Evolutionary conservation across 2,797 vertebrate genomes (phyloP).

Genomic region (Allobates femoralis): DNA sequence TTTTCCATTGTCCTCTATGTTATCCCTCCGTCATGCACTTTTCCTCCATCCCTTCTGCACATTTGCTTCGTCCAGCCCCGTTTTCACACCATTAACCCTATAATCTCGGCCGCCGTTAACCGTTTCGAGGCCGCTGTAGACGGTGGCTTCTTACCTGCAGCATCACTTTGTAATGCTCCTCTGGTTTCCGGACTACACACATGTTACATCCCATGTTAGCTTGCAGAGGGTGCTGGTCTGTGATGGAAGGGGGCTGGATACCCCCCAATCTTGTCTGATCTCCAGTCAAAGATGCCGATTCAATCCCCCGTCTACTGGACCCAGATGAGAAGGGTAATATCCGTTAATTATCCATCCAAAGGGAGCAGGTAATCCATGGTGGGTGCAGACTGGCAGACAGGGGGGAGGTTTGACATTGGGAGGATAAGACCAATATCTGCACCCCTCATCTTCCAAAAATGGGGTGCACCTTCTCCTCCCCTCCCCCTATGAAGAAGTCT

Average conservation of each 20-base stretch:
- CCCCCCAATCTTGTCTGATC: constrained; percentile 56
- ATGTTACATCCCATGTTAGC: constrained; percentile 89
- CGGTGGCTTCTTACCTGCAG: constrained; percentile 84
- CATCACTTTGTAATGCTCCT: constrained; percentile 91
- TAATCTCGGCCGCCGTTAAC: background rate
- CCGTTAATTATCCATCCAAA: constrained; percentile 58
- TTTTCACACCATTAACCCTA: background rate
- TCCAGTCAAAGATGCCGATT: constrained; percentile 24
- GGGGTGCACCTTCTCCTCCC: constrained; percentile 59
- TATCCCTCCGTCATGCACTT: background rate
- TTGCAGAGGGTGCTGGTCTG: constrained; percentile 47
- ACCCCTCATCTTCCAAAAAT: constrained; percentile 60
- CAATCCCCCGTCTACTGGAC: constrained; percentile 38
- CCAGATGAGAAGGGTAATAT: constrained; percentile 18
- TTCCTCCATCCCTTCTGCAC: background rate
- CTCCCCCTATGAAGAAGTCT: constrained; percentile 44
- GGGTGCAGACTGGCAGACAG: constrained; percentile 19
- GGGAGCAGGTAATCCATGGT: constrained; percentile 50
- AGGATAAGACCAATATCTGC: constrained; percentile 39
- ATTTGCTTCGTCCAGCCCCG: background rate
- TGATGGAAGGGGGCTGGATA: constrained; percentile 53
- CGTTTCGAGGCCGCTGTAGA: background rate
- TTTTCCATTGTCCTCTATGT: background rate
- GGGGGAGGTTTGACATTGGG: constrained; percentile 45
- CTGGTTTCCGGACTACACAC: constrained; percentile 89